Conservation (phyloP, 1,140 invertebrate species). For the Papilio dardanus region DNA sequence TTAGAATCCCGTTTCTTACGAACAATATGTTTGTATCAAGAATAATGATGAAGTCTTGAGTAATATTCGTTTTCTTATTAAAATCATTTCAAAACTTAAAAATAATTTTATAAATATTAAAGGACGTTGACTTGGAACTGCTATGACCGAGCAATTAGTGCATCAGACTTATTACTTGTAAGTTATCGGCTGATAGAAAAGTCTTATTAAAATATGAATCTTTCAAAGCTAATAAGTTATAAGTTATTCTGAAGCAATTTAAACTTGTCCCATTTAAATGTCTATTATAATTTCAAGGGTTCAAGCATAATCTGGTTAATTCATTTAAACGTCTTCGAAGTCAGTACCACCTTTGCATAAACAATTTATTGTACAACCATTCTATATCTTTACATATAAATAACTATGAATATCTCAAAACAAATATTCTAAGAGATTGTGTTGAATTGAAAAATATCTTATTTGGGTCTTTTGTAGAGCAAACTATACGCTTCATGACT, state of each 20-base stretch:
- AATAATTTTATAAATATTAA: background rate
- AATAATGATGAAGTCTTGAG: too few relatives aligned
- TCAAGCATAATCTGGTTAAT: background rate
- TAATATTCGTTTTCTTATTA: too few relatives aligned
- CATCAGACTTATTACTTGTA: background rate
- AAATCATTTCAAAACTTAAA: background rate
- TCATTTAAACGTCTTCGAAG: background rate
- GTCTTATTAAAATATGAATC: background rate
- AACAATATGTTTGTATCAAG: too few relatives aligned
- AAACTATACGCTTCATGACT: slow-evolving; percentile 30
- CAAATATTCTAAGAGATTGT: background rate
- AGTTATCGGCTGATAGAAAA: background rate
- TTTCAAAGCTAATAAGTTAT: background rate
- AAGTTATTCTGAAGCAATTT: slow-evolving; percentile 1
- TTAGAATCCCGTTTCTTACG: too few relatives aligned
- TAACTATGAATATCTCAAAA: background rate
- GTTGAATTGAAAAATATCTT: background rate
- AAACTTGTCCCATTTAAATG: background rate
- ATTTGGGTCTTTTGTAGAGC: slow-evolving; percentile 18
- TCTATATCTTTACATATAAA: background rate
- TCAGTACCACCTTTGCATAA: background rate
- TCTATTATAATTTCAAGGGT: background rate
- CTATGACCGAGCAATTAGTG: background rate
- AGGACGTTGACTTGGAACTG: background rate
- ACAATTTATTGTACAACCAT: background rate